These are phyloP conservation scores for Paedocypris micromegethes DNA, from an alignment of 2,797 vertebrate species.

Conservation along the genomic window DNA sequence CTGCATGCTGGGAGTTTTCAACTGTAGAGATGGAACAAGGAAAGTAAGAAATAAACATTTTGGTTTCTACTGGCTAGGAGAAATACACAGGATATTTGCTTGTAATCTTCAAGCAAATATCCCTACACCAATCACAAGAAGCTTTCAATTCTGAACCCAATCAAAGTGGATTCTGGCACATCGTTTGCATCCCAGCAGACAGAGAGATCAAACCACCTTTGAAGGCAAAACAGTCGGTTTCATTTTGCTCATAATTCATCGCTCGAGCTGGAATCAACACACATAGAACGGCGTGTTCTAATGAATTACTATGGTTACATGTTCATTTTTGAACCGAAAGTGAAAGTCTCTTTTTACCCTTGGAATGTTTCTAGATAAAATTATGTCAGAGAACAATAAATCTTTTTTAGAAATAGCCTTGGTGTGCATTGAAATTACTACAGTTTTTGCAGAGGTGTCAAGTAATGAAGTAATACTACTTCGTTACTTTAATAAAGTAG, in stretches of 20 bases:
- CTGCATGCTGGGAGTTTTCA: conserved; percentile 27
- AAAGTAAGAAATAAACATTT: neutral
- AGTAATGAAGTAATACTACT: no score
- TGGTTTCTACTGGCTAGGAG: neutral
- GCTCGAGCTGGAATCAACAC: conserved; percentile 13
- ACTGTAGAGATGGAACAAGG: neutral
- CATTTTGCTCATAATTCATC: conserved; percentile 11
- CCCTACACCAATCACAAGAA: no score
- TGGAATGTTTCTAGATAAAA: no score
- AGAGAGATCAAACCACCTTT: neutral
- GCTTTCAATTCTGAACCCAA: conserved; percentile 5
- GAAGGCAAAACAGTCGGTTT: conserved; percentile 5
- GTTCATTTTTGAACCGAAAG: no score
- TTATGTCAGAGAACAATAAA: no score
- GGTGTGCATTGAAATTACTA: no score
- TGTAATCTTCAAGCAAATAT: no score
- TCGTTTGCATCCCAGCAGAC: conserved; percentile 4
- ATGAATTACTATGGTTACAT: conserved; percentile 8
- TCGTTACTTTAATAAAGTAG: no score
- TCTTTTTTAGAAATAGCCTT: no score
- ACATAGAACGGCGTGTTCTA: conserved; percentile 14
- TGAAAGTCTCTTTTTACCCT: no score
- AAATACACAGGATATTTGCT: no score
- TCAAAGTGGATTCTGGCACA: conserved; percentile 9
- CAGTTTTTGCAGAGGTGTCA: neutral